Conservation (phyloP, 2,113 vertebrate genomes). For the Psittacara wagleri region DNA sequence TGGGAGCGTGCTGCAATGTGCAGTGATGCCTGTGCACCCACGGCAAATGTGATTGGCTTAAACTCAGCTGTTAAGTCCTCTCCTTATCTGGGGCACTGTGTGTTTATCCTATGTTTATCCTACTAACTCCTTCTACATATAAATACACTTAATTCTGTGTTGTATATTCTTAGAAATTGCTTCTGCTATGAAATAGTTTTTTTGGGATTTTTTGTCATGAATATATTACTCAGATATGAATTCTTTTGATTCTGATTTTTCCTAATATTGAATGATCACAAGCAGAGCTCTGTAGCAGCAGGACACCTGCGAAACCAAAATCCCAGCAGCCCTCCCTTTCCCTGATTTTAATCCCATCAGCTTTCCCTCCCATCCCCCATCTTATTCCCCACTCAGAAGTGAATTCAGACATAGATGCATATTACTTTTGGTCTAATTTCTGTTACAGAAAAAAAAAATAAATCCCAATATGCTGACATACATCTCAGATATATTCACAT, state of each 20-base stretch:
- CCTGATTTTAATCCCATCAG: neutral
- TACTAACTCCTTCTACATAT: neutral
- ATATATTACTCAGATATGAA: neutral
- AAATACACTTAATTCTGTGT: neutral
- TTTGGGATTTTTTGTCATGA: neutral
- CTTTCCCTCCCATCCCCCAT: neutral
- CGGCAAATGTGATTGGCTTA: neutral
- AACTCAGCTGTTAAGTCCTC: neutral
- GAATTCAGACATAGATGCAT: slow-evolving; percentile 1
- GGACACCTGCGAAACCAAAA: neutral
- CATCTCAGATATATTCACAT: neutral
- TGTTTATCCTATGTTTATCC: neutral
- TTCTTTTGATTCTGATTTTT: neutral
- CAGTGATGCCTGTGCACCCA: neutral
- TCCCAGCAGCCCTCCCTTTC: neutral
- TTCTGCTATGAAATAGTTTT: neutral
- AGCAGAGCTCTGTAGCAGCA: neutral
- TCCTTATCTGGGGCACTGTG: neutral
- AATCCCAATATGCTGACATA: neutral
- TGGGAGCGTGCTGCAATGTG: neutral
- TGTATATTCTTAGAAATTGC: neutral
- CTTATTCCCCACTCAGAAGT: neutral
- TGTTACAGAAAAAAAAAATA: neutral
- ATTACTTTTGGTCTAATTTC: slow-evolving; percentile 13
- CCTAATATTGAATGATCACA: neutral